A percentile compares a stretch with the other conserved stretches of the same genome.
Evolutionary conservation across 2,797 vertebrate species (phyloP).

Genomic region (Apogon talboti): DNA sequence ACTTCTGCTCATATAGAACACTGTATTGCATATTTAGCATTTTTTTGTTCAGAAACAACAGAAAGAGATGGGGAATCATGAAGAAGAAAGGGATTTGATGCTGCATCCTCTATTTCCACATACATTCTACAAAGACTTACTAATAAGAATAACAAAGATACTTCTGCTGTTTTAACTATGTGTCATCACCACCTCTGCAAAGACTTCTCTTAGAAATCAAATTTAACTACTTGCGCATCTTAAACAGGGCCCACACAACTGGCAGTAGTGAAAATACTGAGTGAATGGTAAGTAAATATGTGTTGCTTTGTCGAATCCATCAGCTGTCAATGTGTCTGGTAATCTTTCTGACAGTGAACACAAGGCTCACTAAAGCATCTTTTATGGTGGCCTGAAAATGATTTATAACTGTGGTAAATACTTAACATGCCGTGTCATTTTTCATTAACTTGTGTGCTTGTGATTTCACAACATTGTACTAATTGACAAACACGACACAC

Average conservation of each 20-base stretch:
- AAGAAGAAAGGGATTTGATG: not conserved
- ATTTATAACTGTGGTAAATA: conserved; percentile 20
- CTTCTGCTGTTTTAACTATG: conserved; percentile 3
- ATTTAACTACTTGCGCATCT: conserved; percentile 31
- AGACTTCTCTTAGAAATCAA: conserved; percentile 28
- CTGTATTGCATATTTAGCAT: too few species aligned
- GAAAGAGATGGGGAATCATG: too few species aligned
- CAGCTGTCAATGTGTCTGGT: conserved; percentile 38
- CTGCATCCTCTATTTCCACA: not conserved
- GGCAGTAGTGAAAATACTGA: conserved; percentile 17
- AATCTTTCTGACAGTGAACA: conserved; percentile 34
- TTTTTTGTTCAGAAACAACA: too few species aligned
- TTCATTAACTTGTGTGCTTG: conserved; percentile 4
- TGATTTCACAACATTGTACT: conserved; percentile 10
- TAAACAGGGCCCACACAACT: conserved; percentile 37
- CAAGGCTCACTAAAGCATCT: conserved; percentile 41
- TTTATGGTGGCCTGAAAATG: conserved; percentile 35
- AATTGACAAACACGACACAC: not conserved
- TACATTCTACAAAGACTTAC: not conserved
- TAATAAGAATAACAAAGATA: not conserved
- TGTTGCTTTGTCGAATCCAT: conserved; percentile 43
- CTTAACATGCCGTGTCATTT: not conserved
- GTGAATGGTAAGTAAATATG: conserved; percentile 33
- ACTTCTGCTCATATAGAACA: not conserved
- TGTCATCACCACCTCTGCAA: conserved; percentile 27